Evolutionary conservation across 1,140 invertebrate species (phyloP), one percentile per base, ranked within the genome.

Genomic region (Lerema accius): DNA sequence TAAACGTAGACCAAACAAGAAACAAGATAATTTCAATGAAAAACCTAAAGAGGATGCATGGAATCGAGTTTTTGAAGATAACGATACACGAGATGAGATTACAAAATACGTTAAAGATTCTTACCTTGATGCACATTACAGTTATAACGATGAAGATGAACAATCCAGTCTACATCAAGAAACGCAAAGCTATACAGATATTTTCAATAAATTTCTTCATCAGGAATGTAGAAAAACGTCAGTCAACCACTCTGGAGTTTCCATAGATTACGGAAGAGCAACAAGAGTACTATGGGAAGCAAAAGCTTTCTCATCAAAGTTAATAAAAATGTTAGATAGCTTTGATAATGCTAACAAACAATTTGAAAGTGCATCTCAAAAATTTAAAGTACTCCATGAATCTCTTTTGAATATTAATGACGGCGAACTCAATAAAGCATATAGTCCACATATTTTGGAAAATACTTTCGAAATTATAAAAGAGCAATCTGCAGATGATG

Each of bases 281-380:
- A 46, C 49, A 56, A 75, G 63, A 17, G 77, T 68, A 5, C 39
- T 85, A 23, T 32, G 70, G 10, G 65, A 82, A 62, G 77, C 79
- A 9, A 76, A 76, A 32, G 53, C 49, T 9, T 79, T 73, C 66
- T 73, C 74, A 71, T 35, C 46, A 6, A 26, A 78, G n/a, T 63
- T 85, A 58, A 56, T 66, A 40, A 65, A 72, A 40, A 40, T 83
- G 6, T 71, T 85, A 61, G 53, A 80, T 26, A 73, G 69, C 23
- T 80, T 80, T 61, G 70, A 85, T 64, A 74, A 61, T 51, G 80
- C 71, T 9, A 83, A 85, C 43, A 74, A 58, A 16, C 69, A 82
- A 28, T 82, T 78, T 63, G 48, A 71, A 53, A 76, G 69, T 58
- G 45, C 73, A 7, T 63, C 72, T 1, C 40, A 78, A 23, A 76